These are phyloP conservation scores for Sitobion miscanthi DNA, from an alignment of 1,140 invertebrate species.

Conservation along the genomic window DNA sequence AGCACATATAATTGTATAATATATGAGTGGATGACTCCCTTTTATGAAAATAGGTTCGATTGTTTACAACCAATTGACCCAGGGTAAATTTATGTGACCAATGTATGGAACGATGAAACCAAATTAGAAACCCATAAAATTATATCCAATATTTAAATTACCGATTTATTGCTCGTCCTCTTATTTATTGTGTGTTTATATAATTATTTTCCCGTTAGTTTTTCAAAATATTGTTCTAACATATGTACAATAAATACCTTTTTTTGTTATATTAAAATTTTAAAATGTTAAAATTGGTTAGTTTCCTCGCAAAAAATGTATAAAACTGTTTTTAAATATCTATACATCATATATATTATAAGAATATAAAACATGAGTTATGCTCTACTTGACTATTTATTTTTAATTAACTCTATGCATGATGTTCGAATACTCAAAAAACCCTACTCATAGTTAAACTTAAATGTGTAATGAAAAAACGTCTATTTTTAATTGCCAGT, in stretches of 20 bases:
- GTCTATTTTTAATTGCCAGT: background rate
- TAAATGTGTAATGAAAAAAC: background rate
- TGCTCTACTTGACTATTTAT: background rate
- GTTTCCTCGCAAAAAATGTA: background rate
- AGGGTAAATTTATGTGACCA: background rate
- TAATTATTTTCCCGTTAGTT: background rate
- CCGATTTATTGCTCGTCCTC: background rate
- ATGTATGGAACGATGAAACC: background rate
- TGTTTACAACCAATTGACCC: background rate
- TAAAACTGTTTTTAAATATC: background rate
- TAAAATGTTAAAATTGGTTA: background rate
- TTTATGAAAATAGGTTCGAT: background rate
- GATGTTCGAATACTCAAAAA: background rate
- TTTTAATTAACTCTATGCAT: background rate
- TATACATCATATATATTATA: background rate
- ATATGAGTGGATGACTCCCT: background rate
- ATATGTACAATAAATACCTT: background rate
- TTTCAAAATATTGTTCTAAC: background rate
- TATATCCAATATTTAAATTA: background rate
- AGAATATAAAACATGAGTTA: background rate
- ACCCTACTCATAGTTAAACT: background rate
- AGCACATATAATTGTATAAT: background rate
- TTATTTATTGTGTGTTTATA: background rate
- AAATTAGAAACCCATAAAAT: background rate
- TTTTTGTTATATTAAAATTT: background rate